These are phyloP conservation scores for Trachelus tabidus DNA, from an alignment of 2,888 invertebrate genomes.

Conservation along the genomic window DNA sequence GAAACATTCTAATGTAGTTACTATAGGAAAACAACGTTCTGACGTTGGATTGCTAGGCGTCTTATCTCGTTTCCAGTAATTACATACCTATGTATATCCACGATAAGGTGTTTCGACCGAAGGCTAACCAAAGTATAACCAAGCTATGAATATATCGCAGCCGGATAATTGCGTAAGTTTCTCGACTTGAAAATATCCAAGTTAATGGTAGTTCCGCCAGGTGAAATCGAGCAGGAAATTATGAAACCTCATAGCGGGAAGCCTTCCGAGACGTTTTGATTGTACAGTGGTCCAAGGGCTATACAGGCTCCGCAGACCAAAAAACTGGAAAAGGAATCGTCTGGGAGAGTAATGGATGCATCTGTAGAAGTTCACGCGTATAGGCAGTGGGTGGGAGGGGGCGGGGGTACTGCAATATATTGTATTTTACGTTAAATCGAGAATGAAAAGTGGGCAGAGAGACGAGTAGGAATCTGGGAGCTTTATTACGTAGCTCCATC, in stretches of 20 bases:
- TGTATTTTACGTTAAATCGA: conserved; percentile 40
- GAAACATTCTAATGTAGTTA: neutral
- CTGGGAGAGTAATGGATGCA: conserved; percentile 27
- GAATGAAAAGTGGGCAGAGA: neutral
- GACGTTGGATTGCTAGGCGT: neutral
- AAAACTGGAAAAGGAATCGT: conserved; percentile 49
- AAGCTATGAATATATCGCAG: neutral
- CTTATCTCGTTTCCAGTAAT: neutral
- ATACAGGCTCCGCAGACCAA: conserved; percentile 42
- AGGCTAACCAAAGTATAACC: neutral
- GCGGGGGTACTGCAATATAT: conserved; percentile 9
- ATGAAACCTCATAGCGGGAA: conserved; percentile 48
- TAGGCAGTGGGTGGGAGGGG: neutral
- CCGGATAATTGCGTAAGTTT: neutral
- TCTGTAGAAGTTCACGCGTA: neutral
- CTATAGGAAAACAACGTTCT: neutral
- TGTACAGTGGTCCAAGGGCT: conserved; percentile 1
- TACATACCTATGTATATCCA: neutral
- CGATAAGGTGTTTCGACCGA: neutral
- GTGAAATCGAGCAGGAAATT: conserved; percentile 30
- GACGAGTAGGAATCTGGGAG: neutral
- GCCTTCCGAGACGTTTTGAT: conserved; percentile 30
- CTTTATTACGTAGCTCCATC: neutral
- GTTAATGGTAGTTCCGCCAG: neutral
- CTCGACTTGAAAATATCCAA: neutral